A percentile compares a stretch with the other conserved stretches of the same genome.
Conservation (phyloP, 2,797 vertebrate genomes). For the Thamnophis elegans region DNA sequence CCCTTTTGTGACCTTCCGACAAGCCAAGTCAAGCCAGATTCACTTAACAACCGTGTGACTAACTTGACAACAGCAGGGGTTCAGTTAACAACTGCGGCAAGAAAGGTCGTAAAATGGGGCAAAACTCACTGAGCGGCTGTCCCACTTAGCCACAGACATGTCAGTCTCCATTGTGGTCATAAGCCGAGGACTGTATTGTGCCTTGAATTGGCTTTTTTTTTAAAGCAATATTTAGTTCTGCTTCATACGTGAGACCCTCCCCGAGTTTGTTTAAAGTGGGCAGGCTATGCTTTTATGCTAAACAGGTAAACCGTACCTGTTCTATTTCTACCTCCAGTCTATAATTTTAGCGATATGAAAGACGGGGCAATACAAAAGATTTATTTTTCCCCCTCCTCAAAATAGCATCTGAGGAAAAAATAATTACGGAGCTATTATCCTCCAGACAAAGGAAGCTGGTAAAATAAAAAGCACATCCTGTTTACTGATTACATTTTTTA, state of each 20-base stretch:
- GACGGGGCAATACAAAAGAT: not conserved
- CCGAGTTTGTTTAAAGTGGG: not conserved
- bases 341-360: not conserved
- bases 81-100: not conserved
- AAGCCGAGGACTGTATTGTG: not conserved
- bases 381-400: too few species aligned
- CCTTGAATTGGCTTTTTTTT: not conserved
- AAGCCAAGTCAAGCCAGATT: not conserved
- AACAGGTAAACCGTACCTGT: not conserved
- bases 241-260: not conserved
- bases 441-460: not conserved
- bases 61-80: not conserved
- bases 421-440: not conserved
- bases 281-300: not conserved
- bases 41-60: not conserved
- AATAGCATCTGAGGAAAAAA: too few species aligned
- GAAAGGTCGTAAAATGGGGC: not conserved
- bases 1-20: not conserved
- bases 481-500: not conserved
- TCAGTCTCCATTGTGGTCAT: not conserved
- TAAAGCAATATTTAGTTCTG: not conserved
- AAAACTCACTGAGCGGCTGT: not conserved
- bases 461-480: not conserved
- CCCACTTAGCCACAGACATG: not conserved
- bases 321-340: not conserved